phyloP scores from a whole-genome alignment of 1,140 invertebrate genomes.

The Drosophila nigrodunni region DNA sequence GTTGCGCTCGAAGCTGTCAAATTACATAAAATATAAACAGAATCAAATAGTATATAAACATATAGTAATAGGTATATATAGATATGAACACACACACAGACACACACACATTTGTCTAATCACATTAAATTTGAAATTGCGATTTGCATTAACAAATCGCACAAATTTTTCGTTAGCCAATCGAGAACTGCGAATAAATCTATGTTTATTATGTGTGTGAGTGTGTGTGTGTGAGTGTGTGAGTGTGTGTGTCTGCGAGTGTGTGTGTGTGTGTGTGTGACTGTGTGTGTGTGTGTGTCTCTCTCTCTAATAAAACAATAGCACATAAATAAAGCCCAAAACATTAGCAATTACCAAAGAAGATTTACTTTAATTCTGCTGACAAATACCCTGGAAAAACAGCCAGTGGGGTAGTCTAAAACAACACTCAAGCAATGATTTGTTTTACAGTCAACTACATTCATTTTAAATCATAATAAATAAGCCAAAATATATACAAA shows the following conservation, averaged over 20 bases:
- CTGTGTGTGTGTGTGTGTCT: background rate
- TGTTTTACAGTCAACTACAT: too few species aligned
- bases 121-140: conserved; percentile 17
- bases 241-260: background rate
- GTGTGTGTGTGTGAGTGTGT: background rate
- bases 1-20: conserved; percentile 9
- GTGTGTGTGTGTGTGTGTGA: background rate
- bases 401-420: background rate
- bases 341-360: background rate
- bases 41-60: background rate
- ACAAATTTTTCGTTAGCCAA: conserved; percentile 13
- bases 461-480: too few species aligned
- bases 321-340: background rate
- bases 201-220: background rate
- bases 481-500: too few species aligned
- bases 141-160: conserved; percentile 27
- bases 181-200: background rate
- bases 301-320: background rate
- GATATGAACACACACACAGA: background rate
- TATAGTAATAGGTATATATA: background rate
- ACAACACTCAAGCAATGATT: too few species aligned
- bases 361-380: background rate
- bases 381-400: background rate
- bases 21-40: conserved; percentile 31
- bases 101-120: conserved; percentile 21